Evolutionary conservation across 2,888 invertebrate species (phyloP).

Genomic region (Drosophila peninsularis): DNA sequence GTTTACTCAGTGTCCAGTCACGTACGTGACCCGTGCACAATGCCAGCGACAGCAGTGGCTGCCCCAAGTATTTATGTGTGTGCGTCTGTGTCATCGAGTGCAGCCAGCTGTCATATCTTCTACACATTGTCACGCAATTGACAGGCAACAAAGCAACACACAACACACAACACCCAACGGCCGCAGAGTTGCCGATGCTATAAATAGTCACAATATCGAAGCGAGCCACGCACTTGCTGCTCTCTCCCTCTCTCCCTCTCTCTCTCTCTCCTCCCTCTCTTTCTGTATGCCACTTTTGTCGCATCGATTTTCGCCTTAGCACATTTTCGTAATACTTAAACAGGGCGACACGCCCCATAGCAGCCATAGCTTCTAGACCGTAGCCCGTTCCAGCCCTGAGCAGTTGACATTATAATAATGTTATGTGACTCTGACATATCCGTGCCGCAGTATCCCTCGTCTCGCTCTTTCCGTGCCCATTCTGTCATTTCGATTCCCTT

Average conservation of each 20-base stretch:
- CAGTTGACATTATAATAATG: conserved; percentile 47
- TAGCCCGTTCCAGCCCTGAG: conserved; percentile 2
- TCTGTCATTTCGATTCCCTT: conserved; percentile 7
- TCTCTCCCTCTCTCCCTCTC: background rate
- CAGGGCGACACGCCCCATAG: conserved; percentile 37
- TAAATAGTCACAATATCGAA: conserved; percentile 64
- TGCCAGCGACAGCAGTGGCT: conserved; percentile 5
- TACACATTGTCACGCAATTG: conserved; percentile 67
- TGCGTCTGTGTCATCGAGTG: conserved; percentile 19
- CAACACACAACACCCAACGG: conserved; percentile 10
- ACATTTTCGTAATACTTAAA: conserved; percentile 45
- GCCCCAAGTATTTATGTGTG: background rate
- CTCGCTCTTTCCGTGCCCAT: background rate
- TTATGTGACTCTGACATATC: conserved; percentile 48
- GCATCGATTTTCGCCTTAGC: conserved; percentile 61
- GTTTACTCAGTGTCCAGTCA: conserved; percentile 32
- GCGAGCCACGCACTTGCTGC: conserved; percentile 49
- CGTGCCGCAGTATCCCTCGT: conserved; percentile 20
- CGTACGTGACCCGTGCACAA: conserved; percentile 38
- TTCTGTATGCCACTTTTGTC: conserved; percentile 10
- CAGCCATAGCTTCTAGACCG: conserved; percentile 12
- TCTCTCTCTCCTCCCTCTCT: conserved; percentile 2
- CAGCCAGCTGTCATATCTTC: conserved; percentile 62
- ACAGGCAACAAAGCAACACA: conserved; percentile 4
- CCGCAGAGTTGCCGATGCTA: conserved; percentile 27